These are phyloP conservation scores for Apistogramma diplotaenia DNA, from an alignment of 2,113 vertebrate genomes.

Conservation along the genomic window DNA sequence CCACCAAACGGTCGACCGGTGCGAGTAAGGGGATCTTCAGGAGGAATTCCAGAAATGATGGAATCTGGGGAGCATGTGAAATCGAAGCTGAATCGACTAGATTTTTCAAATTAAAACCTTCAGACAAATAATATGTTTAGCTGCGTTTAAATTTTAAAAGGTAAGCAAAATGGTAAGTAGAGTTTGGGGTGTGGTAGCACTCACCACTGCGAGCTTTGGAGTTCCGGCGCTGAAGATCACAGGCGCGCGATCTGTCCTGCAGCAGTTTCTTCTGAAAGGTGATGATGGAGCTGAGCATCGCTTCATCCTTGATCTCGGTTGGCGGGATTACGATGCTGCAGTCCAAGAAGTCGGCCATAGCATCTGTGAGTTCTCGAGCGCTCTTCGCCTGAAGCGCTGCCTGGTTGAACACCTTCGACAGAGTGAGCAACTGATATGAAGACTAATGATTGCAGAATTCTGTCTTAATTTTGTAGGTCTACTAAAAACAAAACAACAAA, in stretches of 20 bases:
- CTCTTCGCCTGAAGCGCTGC: constrained; percentile 79
- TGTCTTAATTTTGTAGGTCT: not conserved
- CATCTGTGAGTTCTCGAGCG: constrained; percentile 71
- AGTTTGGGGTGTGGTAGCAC: not conserved
- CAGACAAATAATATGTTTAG: not conserved
- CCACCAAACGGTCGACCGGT: constrained; percentile 87
- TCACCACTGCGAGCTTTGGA: constrained; percentile 61
- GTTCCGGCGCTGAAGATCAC: constrained; percentile 26
- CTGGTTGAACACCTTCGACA: constrained; percentile 84
- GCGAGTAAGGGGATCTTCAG: constrained; percentile 84
- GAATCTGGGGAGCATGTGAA: constrained; percentile 40
- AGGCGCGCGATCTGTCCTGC: constrained; percentile 73
- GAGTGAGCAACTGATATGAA: not conserved
- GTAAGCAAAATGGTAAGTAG: not conserved
- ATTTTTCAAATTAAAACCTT: no score
- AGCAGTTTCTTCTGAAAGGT: constrained; percentile 87
- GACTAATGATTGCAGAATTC: not conserved
- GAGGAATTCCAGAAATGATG: constrained; percentile 11
- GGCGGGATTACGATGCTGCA: constrained; percentile 91
- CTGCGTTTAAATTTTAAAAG: not conserved
- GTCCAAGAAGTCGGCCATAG: constrained; percentile 84
- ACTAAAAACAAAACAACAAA: not conserved
- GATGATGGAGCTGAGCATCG: constrained; percentile 80
- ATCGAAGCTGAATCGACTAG: not conserved
- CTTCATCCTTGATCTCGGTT: constrained; percentile 76